Evolutionary conservation across 1,140 invertebrate genomes (phyloP).

Genomic region (Phenacoccus solenopsis): DNA sequence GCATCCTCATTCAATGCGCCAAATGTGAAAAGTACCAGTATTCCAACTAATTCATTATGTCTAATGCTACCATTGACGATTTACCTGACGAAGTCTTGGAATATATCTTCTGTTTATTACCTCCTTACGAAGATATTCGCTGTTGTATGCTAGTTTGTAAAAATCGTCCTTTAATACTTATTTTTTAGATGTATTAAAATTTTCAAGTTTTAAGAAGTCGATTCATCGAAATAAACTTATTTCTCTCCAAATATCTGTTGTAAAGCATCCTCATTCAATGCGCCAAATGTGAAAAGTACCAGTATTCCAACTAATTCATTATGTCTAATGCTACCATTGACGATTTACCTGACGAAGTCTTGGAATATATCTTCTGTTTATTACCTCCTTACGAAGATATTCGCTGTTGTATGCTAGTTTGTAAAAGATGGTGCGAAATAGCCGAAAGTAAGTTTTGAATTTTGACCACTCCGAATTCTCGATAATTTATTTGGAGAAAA

Average conservation of each 20-base stretch:
- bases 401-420: slow-evolving; percentile 69
- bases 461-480: not conserved
- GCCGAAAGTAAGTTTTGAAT: slow-evolving; percentile 54
- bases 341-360: slow-evolving; percentile 76
- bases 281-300: too few relatives aligned
- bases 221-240: too few relatives aligned
- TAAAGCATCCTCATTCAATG: too few relatives aligned
- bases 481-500: not conserved
- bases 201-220: too few relatives aligned
- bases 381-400: slow-evolving; percentile 83
- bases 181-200: too few relatives aligned
- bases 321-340: slow-evolving; percentile 37
- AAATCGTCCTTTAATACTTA: too few relatives aligned
- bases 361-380: slow-evolving; percentile 80
- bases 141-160: slow-evolving; percentile 72
- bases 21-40: too few relatives aligned
- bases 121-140: slow-evolving; percentile 80
- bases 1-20: too few relatives aligned
- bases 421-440: slow-evolving; percentile 66
- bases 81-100: slow-evolving; percentile 86
- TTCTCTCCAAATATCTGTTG: too few relatives aligned
- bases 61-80: slow-evolving; percentile 41
- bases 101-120: slow-evolving; percentile 75
- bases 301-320: too few relatives aligned
- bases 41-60: too few relatives aligned